These are phyloP conservation scores for Anthopleura xanthogrammica DNA, from an alignment of 92 coral and sea anemone species.

Conservation along the genomic window DNA sequence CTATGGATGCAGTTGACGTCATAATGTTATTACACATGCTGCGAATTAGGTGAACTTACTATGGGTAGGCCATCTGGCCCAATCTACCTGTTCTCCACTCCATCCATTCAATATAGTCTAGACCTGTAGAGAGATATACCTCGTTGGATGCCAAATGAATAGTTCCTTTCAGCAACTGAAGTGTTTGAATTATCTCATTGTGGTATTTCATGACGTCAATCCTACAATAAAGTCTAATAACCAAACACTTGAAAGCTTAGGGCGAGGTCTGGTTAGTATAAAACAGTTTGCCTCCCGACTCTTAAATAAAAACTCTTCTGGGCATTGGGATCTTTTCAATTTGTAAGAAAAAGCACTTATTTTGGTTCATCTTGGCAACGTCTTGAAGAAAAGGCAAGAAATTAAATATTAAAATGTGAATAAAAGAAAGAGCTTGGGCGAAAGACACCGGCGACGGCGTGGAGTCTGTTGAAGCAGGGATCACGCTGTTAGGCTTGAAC, in stretches of 20 bases:
- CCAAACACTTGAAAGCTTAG: background rate
- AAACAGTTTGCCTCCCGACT: background rate
- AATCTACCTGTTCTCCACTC: too few relatives aligned
- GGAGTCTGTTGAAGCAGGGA: background rate
- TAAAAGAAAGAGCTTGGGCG: background rate
- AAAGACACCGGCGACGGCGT: background rate
- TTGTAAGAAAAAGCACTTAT: background rate
- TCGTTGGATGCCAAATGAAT: background rate
- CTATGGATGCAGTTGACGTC: background rate
- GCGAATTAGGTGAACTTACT: background rate
- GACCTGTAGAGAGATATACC: background rate
- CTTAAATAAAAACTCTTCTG: background rate
- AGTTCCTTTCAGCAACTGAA: background rate
- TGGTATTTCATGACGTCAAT: background rate
- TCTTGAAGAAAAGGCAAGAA: background rate
- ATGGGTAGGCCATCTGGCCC: background rate
- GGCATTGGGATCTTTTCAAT: background rate
- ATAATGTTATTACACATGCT: background rate
- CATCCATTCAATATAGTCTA: too few relatives aligned
- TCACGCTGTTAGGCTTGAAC: background rate
- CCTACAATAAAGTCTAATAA: background rate
- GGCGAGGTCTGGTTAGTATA: background rate
- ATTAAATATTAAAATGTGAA: background rate
- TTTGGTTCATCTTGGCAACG: background rate
- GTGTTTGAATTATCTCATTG: background rate